Evolutionary conservation across 2,888 invertebrate genomes (phyloP), one percentile per base, ranked within the genome.

Genomic region (Melieria crassipennis): DNA sequence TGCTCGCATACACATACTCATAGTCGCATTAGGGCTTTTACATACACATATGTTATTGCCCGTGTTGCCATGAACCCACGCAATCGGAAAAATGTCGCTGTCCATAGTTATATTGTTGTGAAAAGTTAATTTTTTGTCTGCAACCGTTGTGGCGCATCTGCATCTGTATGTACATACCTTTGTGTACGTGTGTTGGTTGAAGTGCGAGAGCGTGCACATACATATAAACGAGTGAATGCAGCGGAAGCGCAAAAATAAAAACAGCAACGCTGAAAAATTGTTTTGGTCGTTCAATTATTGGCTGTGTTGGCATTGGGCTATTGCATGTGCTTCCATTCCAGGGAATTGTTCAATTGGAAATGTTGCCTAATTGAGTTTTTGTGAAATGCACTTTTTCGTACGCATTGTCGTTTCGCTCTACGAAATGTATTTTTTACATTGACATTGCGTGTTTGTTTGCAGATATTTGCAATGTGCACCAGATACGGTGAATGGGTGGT

Each of bases 271-370:
- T 52, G 61, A 42, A 50, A 68, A 61, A 9, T 68, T 43, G 50
- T 45, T 52, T 67, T 61, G 61, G n/a, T 61, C 68, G 45, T 48
- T 61, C 61, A 68, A 68, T 68, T 61, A 61, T 61, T 61, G 30
- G 43, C n/a, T 13, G 50, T 30, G 11, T 43, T 46, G 10, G 13
- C 48, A 52, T 65, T 50, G 47, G 43, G 50, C 61, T 60, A 45
- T n/a, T 10, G 16, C 11, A 30, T 47, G 57, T 58, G 30, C 58
- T 58, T 47, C 56, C 56, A 13, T 61, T 60, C 46, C 60, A 57
- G 55, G 64, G 50, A 71, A 57, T 65, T 68, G 68, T 71, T 71
- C 73, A 71, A 64, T 73, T 73, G 71, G 73, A 69, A 73, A 70
- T 55, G 52, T 30, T 61, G 68, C 61, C 65, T 71, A 73, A 73